These are phyloP conservation scores for Nephrocerus scutellatus DNA, from an alignment of 2,888 invertebrate species.

Conservation along the genomic window DNA sequence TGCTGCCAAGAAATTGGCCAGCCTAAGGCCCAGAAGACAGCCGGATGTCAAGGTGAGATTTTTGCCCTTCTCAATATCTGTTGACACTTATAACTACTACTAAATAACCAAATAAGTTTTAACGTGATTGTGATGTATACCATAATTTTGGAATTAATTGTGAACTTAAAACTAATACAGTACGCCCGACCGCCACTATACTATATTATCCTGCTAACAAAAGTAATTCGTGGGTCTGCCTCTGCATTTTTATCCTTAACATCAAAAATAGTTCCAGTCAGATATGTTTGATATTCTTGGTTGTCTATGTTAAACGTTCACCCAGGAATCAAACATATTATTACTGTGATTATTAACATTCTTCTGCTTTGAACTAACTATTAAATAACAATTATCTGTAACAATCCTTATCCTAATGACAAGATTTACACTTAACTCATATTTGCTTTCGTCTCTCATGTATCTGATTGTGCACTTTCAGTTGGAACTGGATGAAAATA, in stretches of 20 bases:
- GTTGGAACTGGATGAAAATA: slow-evolving; percentile 64
- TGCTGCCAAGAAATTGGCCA: slow-evolving; percentile 91
- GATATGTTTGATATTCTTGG: slow-evolving; percentile 99
- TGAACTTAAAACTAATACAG: no score
- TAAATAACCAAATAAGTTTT: slow-evolving; percentile 2
- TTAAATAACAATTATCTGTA: slow-evolving; percentile 9
- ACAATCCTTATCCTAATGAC: neutral
- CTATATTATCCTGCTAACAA: no score
- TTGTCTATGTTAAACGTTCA: slow-evolving; percentile 73
- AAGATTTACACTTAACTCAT: slow-evolving; percentile 4
- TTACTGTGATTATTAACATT: slow-evolving; percentile 58
- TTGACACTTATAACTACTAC: slow-evolving; percentile 3
- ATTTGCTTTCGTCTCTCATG: slow-evolving; percentile 2
- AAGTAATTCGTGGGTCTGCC: no score
- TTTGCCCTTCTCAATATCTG: no score
- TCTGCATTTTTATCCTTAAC: no score
- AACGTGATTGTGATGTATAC: no score
- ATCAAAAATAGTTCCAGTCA: slow-evolving; percentile 58
- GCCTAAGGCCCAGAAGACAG: slow-evolving; percentile 73
- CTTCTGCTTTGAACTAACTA: slow-evolving; percentile 36
- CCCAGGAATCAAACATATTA: slow-evolving; percentile 99
- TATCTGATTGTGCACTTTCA: slow-evolving; percentile 17
- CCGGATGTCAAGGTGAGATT: slow-evolving; percentile 66
- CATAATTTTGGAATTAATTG: no score
- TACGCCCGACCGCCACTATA: no score